These are phyloP conservation scores for Lepetodrilus schrolli DNA, from an alignment of 2,888 invertebrate genomes.

Conservation along the genomic window DNA sequence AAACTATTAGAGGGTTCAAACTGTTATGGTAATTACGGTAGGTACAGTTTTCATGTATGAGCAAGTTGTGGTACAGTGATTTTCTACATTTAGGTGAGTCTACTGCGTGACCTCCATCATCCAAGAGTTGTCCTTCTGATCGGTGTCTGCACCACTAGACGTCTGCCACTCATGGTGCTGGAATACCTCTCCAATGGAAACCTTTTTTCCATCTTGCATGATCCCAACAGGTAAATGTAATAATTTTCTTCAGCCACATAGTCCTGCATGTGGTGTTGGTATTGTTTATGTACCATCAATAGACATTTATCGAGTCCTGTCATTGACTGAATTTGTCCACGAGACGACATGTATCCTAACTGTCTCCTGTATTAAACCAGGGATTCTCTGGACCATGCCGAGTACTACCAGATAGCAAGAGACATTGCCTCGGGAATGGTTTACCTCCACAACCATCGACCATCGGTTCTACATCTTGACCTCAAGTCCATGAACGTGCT, in stretches of 20 bases:
- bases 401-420: constrained; percentile 65
- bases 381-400: constrained; percentile 61
- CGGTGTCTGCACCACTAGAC: constrained; percentile 64
- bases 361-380: too few species aligned
- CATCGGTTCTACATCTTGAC: constrained; percentile 69
- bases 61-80: too few species aligned
- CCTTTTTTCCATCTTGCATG: constrained; percentile 62
- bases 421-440: constrained; percentile 71
- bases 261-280: neutral
- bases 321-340: too few species aligned
- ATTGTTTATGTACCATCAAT: neutral
- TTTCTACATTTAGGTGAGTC: constrained; percentile 67
- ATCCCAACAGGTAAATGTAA: constrained; percentile 50
- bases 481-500: constrained; percentile 72
- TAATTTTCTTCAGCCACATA: neutral
- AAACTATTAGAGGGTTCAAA: too few species aligned
- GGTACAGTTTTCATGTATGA: neutral
- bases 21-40: too few species aligned
- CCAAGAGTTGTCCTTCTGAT: constrained; percentile 68
- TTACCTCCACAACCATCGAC: constrained; percentile 69
- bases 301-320: neutral
- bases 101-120: constrained; percentile 67
- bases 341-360: too few species aligned
- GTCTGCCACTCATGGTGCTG: constrained; percentile 66
- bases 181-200: constrained; percentile 70